Conservation (phyloP, 2,113 vertebrate genomes). For the Clupea harengus region DNA sequence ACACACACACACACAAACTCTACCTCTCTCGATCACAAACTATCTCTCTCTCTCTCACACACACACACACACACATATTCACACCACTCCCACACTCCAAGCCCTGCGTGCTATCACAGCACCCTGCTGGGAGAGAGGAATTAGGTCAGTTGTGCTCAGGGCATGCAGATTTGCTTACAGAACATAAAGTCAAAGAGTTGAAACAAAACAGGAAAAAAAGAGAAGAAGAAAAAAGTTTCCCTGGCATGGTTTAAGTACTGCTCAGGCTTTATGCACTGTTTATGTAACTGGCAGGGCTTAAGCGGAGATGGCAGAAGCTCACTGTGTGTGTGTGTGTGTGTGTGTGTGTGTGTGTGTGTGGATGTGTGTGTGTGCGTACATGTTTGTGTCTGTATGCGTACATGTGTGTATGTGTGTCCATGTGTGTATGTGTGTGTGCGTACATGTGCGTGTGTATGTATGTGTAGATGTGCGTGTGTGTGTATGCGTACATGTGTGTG, state of each 20-base stretch:
- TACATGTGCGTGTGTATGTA: neutral
- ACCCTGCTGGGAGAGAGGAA: neutral
- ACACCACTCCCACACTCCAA: neutral
- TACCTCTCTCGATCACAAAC: neutral
- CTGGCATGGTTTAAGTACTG: neutral
- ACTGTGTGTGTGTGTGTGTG: neutral
- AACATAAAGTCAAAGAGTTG: slow-evolving; percentile 16
- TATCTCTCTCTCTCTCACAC: neutral
- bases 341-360: neutral
- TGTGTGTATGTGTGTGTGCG: neutral
- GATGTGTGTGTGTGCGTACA: neutral
- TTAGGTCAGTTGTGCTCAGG: neutral
- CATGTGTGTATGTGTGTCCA: neutral
- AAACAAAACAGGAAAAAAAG: neutral
- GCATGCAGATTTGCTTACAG: slow-evolving; percentile 8
- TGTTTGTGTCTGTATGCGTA: neutral
- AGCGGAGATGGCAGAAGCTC: neutral
- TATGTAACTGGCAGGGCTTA: neutral
- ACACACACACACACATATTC: neutral
- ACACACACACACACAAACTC: neutral
- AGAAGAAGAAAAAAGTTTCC: neutral
- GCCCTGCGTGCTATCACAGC: neutral
- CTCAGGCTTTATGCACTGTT: neutral
- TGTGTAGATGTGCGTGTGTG: too few species aligned
- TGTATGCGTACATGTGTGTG: too few species aligned